phyloP scores from a whole-genome alignment of 2,797 vertebrate species.

The Girardinus metallicus region DNA sequence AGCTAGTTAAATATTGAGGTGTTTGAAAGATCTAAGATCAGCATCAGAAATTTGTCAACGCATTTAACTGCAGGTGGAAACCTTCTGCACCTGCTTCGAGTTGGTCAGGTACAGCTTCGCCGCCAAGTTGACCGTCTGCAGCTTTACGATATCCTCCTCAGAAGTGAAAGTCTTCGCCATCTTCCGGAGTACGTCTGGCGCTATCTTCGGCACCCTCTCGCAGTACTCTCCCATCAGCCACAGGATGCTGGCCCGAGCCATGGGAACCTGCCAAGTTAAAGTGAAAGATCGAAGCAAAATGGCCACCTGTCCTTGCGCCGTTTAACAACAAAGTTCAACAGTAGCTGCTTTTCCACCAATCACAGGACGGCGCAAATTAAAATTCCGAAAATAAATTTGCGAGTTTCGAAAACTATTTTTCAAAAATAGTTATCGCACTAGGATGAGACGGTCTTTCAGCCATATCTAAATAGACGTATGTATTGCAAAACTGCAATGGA shows the following conservation, averaged over 20 bases:
- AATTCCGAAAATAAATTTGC: no score
- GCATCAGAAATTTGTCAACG: not conserved
- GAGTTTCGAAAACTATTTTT: no score
- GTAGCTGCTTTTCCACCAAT: no score
- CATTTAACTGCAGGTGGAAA: not conserved
- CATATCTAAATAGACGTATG: no score
- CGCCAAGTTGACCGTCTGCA: slow-evolving; percentile 93
- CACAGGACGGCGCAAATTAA: no score
- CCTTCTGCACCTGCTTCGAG: slow-evolving; percentile 90
- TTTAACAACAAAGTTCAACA: not conserved
- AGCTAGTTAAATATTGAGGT: not conserved
- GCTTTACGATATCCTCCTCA: slow-evolving; percentile 95
- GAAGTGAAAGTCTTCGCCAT: slow-evolving; percentile 92
- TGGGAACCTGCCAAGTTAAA: slow-evolving; percentile 84
- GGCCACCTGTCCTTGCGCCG: not conserved
- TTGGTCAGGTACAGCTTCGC: slow-evolving; percentile 98
- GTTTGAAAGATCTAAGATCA: not conserved
- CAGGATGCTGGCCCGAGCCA: slow-evolving; percentile 97
- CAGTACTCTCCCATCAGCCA: slow-evolving; percentile 98
- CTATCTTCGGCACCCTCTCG: slow-evolving; percentile 94
- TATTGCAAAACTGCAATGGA: no score
- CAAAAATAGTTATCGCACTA: no score
- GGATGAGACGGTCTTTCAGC: no score
- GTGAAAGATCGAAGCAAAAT: not conserved
- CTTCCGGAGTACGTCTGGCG: slow-evolving; percentile 95